These are phyloP conservation scores for Platycercus adscitus DNA, from an alignment of 2,113 vertebrate genomes.

Conservation along the genomic window DNA sequence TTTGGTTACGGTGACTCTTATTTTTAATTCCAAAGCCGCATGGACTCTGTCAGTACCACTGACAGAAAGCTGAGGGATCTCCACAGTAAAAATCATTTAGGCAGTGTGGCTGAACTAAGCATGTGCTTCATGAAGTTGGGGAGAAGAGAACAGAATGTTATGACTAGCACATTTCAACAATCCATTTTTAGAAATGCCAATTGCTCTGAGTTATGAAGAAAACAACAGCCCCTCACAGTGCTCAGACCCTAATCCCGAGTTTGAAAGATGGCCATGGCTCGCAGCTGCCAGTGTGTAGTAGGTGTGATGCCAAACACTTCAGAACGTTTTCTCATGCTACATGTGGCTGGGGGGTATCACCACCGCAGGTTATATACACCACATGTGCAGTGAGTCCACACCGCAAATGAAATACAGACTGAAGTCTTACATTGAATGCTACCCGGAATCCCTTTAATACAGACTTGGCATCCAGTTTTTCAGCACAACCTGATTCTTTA, in stretches of 20 bases:
- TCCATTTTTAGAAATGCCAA: conserved; percentile 51
- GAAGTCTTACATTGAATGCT: neutral
- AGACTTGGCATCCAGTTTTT: neutral
- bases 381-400: neutral
- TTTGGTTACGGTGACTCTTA: neutral
- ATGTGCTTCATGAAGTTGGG: conserved; percentile 24
- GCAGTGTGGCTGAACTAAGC: neutral
- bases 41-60: neutral
- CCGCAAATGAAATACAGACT: neutral
- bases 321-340: neutral
- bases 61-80: neutral
- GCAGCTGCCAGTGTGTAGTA: neutral
- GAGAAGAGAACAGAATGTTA: conserved; percentile 59
- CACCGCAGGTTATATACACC: neutral
- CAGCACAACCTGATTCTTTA: neutral
- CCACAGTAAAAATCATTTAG: neutral
- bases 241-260: neutral
- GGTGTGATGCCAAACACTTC: neutral
- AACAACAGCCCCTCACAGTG: conserved; percentile 27
- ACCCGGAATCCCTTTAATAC: neutral
- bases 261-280: conserved; percentile 23
- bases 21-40: neutral
- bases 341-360: neutral
- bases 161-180: conserved; percentile 63
- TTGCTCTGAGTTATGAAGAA: conserved; percentile 44